These are phyloP conservation scores for Coracias cyanogaster DNA, from an alignment of 2,797 vertebrate genomes.

Conservation along the genomic window DNA sequence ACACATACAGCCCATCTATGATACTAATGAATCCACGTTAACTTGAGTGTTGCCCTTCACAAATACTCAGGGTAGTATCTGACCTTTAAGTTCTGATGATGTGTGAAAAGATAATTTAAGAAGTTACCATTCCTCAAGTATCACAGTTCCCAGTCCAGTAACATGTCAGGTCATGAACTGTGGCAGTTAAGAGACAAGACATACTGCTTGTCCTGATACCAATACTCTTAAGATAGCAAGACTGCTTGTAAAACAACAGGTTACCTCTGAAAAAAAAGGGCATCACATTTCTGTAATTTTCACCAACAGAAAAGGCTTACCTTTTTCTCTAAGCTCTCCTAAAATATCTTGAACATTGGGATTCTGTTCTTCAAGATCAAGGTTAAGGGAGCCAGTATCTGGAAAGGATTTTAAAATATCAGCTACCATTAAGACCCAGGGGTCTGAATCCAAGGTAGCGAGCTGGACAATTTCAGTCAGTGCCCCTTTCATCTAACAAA, in stretches of 20 bases:
- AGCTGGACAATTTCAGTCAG: conserved; percentile 96
- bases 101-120: background rate
- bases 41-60: background rate
- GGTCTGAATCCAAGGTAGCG: conserved; percentile 95
- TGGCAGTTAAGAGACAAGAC: background rate
- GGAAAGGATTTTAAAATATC: conserved; percentile 98
- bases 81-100: background rate
- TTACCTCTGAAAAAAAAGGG: background rate
- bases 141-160: background rate
- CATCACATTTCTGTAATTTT: background rate
- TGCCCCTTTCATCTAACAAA: conserved; percentile 93
- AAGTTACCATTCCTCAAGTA: background rate
- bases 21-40: background rate
- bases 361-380: conserved; percentile 98
- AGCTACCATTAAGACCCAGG: conserved; percentile 99
- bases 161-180: background rate
- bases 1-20: background rate
- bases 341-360: conserved; percentile 98
- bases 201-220: background rate
- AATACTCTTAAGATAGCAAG: background rate
- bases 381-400: conserved; percentile 95
- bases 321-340: conserved; percentile 96
- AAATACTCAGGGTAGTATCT: background rate
- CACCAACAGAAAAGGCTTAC: conserved; percentile 65
- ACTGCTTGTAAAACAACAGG: background rate